Evolutionary conservation across 2,888 invertebrate species (phyloP), one percentile per base, ranked within the genome.

Genomic region (Ligdia adustata): DNA sequence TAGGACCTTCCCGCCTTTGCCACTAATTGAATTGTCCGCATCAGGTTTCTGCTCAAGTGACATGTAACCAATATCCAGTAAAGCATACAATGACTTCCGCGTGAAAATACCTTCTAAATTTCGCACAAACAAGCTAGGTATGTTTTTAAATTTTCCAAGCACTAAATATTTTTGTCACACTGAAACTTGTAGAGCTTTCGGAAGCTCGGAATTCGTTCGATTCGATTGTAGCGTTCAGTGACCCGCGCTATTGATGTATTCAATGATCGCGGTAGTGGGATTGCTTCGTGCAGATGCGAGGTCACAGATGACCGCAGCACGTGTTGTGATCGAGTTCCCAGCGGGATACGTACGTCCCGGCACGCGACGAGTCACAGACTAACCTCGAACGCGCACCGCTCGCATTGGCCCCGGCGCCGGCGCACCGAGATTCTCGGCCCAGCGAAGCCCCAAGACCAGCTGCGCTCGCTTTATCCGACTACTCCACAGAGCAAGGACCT

Each of bases 401-500:
- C 64, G 62, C 57, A 60, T 57, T 56, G 62, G 69, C 65, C 60
- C 64, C 67, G 65, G 66, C 51, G 60, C 49, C 48, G 50, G 52
- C 56, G 55, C 61, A 54, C 58, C 66, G 78, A 84, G 82, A 85
- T 82, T 82, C 76, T 72, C 75, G 64, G 67, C 61, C 66, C 72
- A 79, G 18, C 37, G 37, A 41, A 42, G 16, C 32, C 38, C 37
- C 32, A 5, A 40, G 29, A 20, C 24, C 41, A 75, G 79, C 82
- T 79, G 80, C 79, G 73, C 69, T 54, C 65, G 66, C 57, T 79
- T 79, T 82, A 84, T 84, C 82, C 78, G 83, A 85, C 87, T 87
- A 87, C 84, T 79, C 81, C 84, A 81, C 78, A 79, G 86, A 76
- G 81, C 85, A 89, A 88, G 87, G 88, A 89, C 88, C 88, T 85